phyloP scores from a whole-genome alignment of 2,797 vertebrate genomes.

The Sebastiscus tertius region DNA sequence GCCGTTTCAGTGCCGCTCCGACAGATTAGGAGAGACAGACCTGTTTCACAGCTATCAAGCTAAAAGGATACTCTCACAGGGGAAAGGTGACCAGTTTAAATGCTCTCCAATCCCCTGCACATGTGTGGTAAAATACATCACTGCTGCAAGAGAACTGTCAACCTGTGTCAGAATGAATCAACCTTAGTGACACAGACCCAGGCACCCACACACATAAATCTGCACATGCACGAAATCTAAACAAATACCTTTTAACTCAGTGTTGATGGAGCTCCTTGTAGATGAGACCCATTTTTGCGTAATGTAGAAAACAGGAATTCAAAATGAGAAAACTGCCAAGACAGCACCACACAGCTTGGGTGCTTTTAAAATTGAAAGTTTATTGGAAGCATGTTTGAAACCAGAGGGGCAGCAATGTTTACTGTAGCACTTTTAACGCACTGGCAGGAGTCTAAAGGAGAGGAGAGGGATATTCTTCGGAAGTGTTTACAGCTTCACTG shows the following conservation, averaged over 20 bases:
- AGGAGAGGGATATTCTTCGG: conserved; percentile 64
- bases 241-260: conserved; percentile 60
- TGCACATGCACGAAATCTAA: conserved; percentile 62
- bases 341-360: not conserved
- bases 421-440: conserved; percentile 50
- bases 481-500: conserved; percentile 76
- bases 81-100: conserved; percentile 77
- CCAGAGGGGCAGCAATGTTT: conserved; percentile 38
- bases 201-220: conserved; percentile 58
- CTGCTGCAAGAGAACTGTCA: conserved; percentile 71
- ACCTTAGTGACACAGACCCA: conserved; percentile 62
- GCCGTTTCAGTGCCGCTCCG: conserved; percentile 19
- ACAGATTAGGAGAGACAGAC: conserved; percentile 73
- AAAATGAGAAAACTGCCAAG: conserved; percentile 13
- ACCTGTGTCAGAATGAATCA: conserved; percentile 81
- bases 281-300: conserved; percentile 14
- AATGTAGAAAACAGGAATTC: not conserved
- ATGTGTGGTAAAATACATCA: conserved; percentile 81
- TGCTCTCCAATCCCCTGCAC: conserved; percentile 75
- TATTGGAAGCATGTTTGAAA: conserved; percentile 18
- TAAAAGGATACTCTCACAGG: conserved; percentile 71
- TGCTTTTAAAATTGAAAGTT: conserved; percentile 13
- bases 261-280: conserved; percentile 15
- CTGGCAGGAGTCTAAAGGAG: conserved; percentile 55
- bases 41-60: conserved; percentile 67